Evolutionary conservation across 2,888 invertebrate genomes (phyloP).

Genomic region (Elegia similella): DNA sequence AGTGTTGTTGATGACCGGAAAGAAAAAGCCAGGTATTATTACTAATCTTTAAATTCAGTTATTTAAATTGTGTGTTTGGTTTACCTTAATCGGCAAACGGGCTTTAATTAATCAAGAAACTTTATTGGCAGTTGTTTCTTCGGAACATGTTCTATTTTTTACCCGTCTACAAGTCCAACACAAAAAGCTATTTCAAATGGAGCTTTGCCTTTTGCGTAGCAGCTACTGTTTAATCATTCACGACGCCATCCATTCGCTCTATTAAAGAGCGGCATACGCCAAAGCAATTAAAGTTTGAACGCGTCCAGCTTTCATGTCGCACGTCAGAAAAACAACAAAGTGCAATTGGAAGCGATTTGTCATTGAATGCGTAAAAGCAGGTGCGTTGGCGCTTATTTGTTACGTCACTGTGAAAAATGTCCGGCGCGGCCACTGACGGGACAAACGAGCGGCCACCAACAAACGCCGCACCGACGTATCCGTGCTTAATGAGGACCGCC

Average conservation of each 20-base stretch:
- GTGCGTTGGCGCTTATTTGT: slow-evolving; percentile 57
- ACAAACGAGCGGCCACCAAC: slow-evolving; percentile 58
- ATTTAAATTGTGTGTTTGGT: slow-evolving; percentile 7
- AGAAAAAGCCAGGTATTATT: not conserved
- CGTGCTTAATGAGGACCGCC: slow-evolving; percentile 60
- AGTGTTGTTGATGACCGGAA: not conserved
- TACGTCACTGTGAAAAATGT: slow-evolving; percentile 60
- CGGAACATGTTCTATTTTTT: slow-evolving; percentile 6
- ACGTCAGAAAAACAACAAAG: slow-evolving; percentile 19
- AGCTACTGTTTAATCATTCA: slow-evolving; percentile 11
- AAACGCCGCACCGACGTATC: slow-evolving; percentile 58
- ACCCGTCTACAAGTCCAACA: not conserved
- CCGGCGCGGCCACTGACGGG: slow-evolving; percentile 54
- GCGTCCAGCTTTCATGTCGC: slow-evolving; percentile 13
- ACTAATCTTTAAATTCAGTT: slow-evolving; percentile 9
- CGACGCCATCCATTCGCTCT: slow-evolving; percentile 7
- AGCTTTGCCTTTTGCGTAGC: slow-evolving; percentile 10
- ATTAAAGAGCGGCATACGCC: slow-evolving; percentile 12
- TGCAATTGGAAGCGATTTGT: slow-evolving; percentile 52
- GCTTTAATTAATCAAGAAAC: slow-evolving; percentile 8
- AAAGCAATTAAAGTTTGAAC: slow-evolving; percentile 16
- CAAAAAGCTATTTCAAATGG: slow-evolving; percentile 12
- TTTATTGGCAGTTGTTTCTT: slow-evolving; percentile 3
- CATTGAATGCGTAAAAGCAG: slow-evolving; percentile 52
- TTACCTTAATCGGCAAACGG: slow-evolving; percentile 6